Evolutionary conservation across 1,140 invertebrate genomes (phyloP).

Genomic region (Papilio polytes): DNA sequence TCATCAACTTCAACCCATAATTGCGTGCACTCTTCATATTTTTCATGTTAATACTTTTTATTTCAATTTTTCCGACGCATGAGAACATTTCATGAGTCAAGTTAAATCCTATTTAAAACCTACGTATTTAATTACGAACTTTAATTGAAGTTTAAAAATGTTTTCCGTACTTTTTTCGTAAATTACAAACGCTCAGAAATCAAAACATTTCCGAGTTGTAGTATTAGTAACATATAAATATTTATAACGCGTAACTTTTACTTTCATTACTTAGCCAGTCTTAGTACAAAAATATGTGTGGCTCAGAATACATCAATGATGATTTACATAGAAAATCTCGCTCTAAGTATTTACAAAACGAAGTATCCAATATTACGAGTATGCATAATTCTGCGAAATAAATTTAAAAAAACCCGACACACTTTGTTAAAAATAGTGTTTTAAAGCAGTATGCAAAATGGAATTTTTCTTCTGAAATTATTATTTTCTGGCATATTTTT

Average conservation of each 20-base stretch:
- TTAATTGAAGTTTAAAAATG: neutral
- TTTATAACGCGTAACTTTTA: neutral
- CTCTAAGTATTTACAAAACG: neutral
- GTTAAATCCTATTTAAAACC: neutral
- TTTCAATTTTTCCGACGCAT: conserved; percentile 1
- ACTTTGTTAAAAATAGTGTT: too few species aligned
- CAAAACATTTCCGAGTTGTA: neutral
- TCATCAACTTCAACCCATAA: conserved; percentile 73
- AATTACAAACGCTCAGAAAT: neutral
- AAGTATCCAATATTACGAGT: neutral
- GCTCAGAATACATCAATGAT: neutral
- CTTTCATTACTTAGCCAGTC: neutral
- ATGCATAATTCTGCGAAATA: too few species aligned
- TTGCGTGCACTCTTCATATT: conserved; percentile 57
- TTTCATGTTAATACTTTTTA: conserved; percentile 32
- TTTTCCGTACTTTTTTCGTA: neutral
- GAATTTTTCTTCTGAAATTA: neutral
- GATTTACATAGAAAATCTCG: neutral
- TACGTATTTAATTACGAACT: neutral
- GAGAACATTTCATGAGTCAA: neutral
- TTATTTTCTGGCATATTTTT: neutral
- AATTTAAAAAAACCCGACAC: too few species aligned
- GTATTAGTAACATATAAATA: neutral
- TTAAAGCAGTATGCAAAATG: neutral
- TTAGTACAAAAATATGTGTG: neutral